Conservation (phyloP, 2,888 invertebrate species). For the Caenorhabditis sinica region DNA sequence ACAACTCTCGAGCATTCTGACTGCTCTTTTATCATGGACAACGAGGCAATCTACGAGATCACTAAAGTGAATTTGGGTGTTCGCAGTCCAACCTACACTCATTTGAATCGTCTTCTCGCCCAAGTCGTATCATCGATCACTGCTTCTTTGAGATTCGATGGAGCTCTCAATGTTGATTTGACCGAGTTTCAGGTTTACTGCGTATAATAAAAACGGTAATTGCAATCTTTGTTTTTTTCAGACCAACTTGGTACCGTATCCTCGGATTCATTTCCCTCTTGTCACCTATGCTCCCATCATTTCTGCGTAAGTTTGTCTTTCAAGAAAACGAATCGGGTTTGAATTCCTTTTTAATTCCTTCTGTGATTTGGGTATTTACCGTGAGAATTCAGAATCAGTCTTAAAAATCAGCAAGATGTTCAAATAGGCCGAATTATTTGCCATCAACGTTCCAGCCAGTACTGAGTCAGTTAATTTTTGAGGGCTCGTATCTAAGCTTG, state of each 20-base stretch:
- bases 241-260: conserved; percentile 89
- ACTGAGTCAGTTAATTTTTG: too few species aligned
- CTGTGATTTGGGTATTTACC: too few species aligned
- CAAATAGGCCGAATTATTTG: too few species aligned
- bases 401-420: too few species aligned
- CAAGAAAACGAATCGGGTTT: too few species aligned
- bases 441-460: too few species aligned
- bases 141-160: conserved; percentile 85
- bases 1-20: conserved; percentile 95
- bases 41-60: conserved; percentile 91
- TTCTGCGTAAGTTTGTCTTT: conserved; percentile 80
- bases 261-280: conserved; percentile 93
- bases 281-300: conserved; percentile 86
- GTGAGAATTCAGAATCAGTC: too few species aligned
- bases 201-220: too few species aligned
- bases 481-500: too few species aligned
- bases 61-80: conserved; percentile 89
- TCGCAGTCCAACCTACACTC: conserved; percentile 90
- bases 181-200: conserved; percentile 86
- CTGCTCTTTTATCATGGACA: conserved; percentile 91
- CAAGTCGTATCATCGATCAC: conserved; percentile 93
- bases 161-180: conserved; percentile 86
- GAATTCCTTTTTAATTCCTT: too few species aligned
- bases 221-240: conserved; percentile 84
- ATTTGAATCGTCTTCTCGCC: conserved; percentile 94